Percentiles rank a stretch among this genome's conserved stretches.
phyloP scores from a whole-genome alignment of 2,113 vertebrate species.

The Siphamia tubifer region DNA sequence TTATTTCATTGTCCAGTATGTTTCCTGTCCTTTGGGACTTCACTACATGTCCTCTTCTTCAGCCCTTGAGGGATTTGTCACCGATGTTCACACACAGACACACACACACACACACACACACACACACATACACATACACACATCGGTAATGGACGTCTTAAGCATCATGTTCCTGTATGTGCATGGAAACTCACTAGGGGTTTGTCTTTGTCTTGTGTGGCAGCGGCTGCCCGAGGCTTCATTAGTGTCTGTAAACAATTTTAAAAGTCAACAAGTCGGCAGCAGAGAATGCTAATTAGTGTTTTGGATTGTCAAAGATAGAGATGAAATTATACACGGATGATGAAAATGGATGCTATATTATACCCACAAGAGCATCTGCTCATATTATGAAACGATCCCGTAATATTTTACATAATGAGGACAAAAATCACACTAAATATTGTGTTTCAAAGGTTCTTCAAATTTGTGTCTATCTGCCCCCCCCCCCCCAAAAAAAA shows the following conservation, averaged over 20 bases:
- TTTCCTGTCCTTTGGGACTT: slow-evolving; percentile 9
- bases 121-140: not conserved
- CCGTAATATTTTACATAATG: no score
- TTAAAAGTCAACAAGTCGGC: not conserved
- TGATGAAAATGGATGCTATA: not conserved
- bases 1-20: not conserved
- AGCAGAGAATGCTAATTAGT: not conserved
- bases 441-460: no score
- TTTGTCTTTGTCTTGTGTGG: not conserved
- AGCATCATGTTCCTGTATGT: not conserved
- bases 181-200: not conserved
- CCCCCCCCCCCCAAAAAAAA: no score
- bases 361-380: no score
- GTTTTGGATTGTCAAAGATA: not conserved
- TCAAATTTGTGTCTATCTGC: no score
- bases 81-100: not conserved
- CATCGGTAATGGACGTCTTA: not conserved
- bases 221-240: not conserved
- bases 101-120: not conserved
- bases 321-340: not conserved
- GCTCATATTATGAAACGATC: no score
- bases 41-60: slow-evolving; percentile 32
- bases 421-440: no score
- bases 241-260: slow-evolving; percentile 20
- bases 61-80: slow-evolving; percentile 18